phyloP scores from a whole-genome alignment of 2,888 invertebrate genomes.

The Ephialtes manifestator region DNA sequence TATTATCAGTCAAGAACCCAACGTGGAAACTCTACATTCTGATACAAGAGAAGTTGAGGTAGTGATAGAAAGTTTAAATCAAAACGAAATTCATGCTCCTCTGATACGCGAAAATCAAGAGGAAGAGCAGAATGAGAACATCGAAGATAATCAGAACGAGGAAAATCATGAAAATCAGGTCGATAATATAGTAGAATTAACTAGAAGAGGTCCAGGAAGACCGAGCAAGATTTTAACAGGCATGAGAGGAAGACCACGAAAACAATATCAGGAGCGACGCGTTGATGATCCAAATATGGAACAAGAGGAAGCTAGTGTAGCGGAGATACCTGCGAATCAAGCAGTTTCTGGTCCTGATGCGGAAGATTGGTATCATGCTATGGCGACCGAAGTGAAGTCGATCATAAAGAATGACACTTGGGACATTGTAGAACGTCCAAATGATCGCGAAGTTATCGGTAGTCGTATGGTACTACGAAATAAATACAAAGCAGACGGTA shows the following conservation, averaged over 20 bases:
- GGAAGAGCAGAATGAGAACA: background rate
- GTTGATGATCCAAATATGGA: background rate
- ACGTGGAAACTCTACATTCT: too few species aligned
- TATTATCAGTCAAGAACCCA: too few species aligned
- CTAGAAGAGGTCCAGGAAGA: constrained; percentile 37
- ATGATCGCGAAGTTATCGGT: constrained; percentile 20
- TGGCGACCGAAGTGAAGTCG: constrained; percentile 56
- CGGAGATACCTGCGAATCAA: constrained; percentile 30
- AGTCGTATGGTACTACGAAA: constrained; percentile 53
- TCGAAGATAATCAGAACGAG: background rate
- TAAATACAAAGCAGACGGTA: constrained; percentile 48
- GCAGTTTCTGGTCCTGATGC: constrained; percentile 25
- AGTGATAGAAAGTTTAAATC: background rate
- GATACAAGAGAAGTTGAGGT: background rate
- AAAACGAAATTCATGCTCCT: background rate
- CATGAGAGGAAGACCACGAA: constrained; percentile 44
- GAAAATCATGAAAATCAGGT: background rate
- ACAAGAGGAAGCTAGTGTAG: constrained; percentile 15
- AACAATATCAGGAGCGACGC: background rate
- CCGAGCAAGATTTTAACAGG: constrained; percentile 43
- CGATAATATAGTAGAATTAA: background rate
- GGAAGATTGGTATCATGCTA: constrained; percentile 49
- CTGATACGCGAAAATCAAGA: background rate
- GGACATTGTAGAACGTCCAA: constrained; percentile 54
- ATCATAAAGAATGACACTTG: constrained; percentile 67